phyloP scores from a whole-genome alignment of 2,888 invertebrate genomes.

The Caenorhabditis doughertyi region DNA sequence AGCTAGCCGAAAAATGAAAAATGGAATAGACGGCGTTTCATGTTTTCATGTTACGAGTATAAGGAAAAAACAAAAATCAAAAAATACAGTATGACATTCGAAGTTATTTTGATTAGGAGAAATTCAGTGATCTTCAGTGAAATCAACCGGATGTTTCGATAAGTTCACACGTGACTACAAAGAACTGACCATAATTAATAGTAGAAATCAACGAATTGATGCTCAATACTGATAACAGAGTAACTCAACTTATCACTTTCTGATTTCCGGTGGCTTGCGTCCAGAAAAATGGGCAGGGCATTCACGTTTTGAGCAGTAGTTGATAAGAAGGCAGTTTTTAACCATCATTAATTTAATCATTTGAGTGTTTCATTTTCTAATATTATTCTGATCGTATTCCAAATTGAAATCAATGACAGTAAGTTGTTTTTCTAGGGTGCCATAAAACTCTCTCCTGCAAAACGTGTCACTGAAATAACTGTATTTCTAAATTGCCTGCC shows the following conservation, averaged over 20 bases:
- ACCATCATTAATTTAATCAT: too few relatives aligned
- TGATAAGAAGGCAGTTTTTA: too few relatives aligned
- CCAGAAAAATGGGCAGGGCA: not conserved
- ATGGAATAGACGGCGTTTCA: slow-evolving; percentile 1
- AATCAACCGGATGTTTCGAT: too few relatives aligned
- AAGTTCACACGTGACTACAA: not conserved
- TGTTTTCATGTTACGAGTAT: not conserved
- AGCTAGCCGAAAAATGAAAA: slow-evolving; percentile 14
- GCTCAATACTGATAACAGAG: not conserved
- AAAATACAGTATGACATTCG: too few relatives aligned
- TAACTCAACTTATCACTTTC: not conserved
- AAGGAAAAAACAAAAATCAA: not conserved
- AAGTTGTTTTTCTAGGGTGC: not conserved
- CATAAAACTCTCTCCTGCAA: too few relatives aligned
- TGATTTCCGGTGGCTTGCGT: not conserved
- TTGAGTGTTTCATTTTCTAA: too few relatives aligned
- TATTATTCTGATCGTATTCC: not conserved
- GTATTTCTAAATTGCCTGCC: too few relatives aligned
- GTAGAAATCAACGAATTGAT: not conserved
- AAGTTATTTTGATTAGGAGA: too few relatives aligned
- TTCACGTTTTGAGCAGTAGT: not conserved
- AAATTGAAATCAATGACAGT: not conserved
- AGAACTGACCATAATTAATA: not conserved
- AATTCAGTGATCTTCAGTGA: too few relatives aligned
- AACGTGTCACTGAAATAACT: too few relatives aligned